Evolutionary conservation across 2,113 vertebrate genomes (phyloP), one percentile per base, ranked within the genome.

Genomic region (Proterorhinus semilunaris): DNA sequence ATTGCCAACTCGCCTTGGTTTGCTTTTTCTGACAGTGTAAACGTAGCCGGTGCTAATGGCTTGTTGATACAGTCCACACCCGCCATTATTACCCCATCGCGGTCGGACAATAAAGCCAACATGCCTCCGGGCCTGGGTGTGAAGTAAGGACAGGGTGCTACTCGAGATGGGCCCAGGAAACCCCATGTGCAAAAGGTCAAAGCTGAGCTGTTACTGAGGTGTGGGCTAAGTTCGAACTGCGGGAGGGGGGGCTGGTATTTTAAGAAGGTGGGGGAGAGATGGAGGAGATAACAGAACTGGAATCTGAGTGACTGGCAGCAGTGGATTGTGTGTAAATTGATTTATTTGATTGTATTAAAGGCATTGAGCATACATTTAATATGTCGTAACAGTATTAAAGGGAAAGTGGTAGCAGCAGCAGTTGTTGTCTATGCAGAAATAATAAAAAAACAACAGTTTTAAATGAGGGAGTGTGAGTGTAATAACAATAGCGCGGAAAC

Each of bases 241-340:
- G 43, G 10, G 66, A 65, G 53, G n/a, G 54, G 58, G 53, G 67
- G 68, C 55, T 17, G 10, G 50, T 45, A 45, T 53, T 54, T 42
- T 27, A 79, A 75, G 62, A 46, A 65, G 10, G 52, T 12, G 57
- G 65, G 65, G 54, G 55, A 11, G 55, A 42, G 27, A 58, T 58
- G 55, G 6, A 55, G 67, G 16, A 46, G 6, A 65, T 66, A 46
- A 63, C 16, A 59, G 58, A 10, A 58, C 11, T 58, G 1, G 57
- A 52, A 44, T 80, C 55, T 79, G 65, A 83, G 85, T 78, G 75
- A 90, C 53, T 88, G 90, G 88, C 87, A 88, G 83, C 79, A 88
- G 88, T 91, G 87, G 85, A 62, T 71, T 50, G 69, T 75, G 49
- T 16, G 73, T n/a, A 55, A 55, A 27, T 55, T n/a, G n/a, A n/a